Evolutionary conservation across 1,140 invertebrate genomes (phyloP).

Genomic region (Ceratosolen solmsi): DNA sequence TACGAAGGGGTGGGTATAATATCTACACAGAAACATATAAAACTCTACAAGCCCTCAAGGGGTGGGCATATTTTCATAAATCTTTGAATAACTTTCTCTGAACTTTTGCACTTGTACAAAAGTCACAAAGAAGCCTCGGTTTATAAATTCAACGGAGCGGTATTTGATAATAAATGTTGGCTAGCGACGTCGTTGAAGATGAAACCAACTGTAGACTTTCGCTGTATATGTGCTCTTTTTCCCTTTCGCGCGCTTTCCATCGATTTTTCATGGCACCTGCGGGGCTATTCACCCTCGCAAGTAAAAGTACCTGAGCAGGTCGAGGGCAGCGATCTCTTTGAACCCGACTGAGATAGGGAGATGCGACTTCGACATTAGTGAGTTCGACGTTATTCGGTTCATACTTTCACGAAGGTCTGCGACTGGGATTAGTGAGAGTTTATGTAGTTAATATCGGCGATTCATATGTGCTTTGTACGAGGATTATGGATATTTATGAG

Average conservation of each 20-base stretch:
- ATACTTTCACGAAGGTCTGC: background rate
- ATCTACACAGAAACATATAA: background rate
- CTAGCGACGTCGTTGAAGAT: background rate
- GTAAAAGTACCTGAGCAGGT: slow-evolving; percentile 23
- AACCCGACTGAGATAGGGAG: background rate
- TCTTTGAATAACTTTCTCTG: background rate
- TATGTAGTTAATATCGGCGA: background rate
- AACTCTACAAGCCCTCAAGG: background rate
- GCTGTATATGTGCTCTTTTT: background rate
- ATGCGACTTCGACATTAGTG: no score
- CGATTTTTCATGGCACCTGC: slow-evolving; percentile 20
- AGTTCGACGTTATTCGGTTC: background rate
- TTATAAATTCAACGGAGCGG: background rate
- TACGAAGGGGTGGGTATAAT: background rate
- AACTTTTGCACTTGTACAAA: background rate
- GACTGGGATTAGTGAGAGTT: background rate
- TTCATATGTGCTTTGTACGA: no score
- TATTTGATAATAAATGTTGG: background rate
- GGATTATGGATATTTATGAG: background rate
- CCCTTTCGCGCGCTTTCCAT: background rate
- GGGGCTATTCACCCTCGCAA: slow-evolving; percentile 29
- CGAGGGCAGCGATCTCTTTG: slow-evolving; percentile 17
- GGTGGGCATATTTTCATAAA: slow-evolving; percentile 12
- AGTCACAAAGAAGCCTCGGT: background rate
- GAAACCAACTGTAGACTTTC: slow-evolving; percentile 2